Evolutionary conservation across 2,113 vertebrate species (phyloP).

Genomic region (Callithrix jacchus): DNA sequence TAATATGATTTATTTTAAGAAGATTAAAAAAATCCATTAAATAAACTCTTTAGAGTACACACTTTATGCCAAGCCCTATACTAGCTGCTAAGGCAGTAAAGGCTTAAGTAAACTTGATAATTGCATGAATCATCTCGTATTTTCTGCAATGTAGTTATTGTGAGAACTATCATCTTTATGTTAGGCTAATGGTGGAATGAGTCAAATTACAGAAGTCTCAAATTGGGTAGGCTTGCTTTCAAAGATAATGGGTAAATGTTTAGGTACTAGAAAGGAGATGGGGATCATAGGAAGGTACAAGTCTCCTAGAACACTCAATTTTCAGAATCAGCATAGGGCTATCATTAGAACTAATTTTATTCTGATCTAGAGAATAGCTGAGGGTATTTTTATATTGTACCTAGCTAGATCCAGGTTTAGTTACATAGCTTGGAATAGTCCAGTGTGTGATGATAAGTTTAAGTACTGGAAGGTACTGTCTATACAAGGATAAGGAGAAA

Average conservation of each 20-base stretch:
- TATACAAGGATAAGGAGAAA: neutral
- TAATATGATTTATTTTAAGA: conserved; percentile 5
- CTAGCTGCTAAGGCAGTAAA: neutral
- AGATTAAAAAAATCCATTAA: neutral
- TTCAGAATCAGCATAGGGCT: neutral
- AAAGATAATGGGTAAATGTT: neutral
- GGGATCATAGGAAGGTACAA: neutral
- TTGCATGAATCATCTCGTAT: neutral
- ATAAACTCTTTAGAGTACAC: neutral
- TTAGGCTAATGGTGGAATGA: neutral
- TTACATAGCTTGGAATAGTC: neutral
- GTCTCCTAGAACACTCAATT: neutral
- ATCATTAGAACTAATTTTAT: neutral
- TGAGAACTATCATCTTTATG: conserved; percentile 12
- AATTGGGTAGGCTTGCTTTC: neutral
- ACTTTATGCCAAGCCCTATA: neutral
- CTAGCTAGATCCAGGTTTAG: neutral
- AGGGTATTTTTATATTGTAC: neutral
- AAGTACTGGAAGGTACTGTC: neutral
- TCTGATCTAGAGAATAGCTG: neutral
- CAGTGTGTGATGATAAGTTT: neutral
- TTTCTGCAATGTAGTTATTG: neutral
- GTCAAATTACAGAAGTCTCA: neutral
- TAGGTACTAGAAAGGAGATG: neutral
- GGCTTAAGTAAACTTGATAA: neutral